Conservation (phyloP, 2,888 invertebrate species). For the Oxytorus armatus region DNA sequence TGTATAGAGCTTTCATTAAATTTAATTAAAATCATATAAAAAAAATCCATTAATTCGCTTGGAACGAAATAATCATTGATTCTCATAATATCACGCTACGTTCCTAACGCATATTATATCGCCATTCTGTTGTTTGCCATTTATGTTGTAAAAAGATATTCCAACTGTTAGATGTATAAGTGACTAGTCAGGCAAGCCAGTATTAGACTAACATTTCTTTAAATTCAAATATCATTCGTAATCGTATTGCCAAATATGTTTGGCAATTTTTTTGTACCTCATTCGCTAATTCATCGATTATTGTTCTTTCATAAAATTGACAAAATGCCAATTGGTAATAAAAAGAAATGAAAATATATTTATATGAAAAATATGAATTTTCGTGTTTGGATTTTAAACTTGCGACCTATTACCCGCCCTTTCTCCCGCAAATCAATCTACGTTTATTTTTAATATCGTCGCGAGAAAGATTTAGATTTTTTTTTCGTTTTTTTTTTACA, state of each 20-base stretch:
- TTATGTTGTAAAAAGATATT: slow-evolving; percentile 72
- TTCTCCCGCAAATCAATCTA: background rate
- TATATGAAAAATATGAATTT: too few relatives aligned
- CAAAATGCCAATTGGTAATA: slow-evolving; percentile 4
- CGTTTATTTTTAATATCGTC: background rate
- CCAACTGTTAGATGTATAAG: slow-evolving; percentile 57
- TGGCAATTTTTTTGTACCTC: background rate
- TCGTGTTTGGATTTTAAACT: too few relatives aligned
- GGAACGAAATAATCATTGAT: background rate
- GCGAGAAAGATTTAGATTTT: too few relatives aligned
- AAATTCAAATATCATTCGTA: background rate
- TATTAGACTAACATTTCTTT: slow-evolving; percentile 69
- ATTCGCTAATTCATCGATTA: slow-evolving; percentile 13
- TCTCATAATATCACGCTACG: background rate
- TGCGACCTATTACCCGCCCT: too few relatives aligned
- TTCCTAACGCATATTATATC: slow-evolving; percentile 14
- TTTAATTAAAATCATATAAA: background rate
- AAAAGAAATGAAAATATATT: background rate
- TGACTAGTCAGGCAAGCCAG: slow-evolving; percentile 76
- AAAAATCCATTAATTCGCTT: background rate
- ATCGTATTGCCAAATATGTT: too few relatives aligned
- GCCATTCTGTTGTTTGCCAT: background rate
- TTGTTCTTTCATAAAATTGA: background rate
- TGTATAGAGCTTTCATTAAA: background rate
- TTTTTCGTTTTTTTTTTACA: background rate